phyloP scores from a whole-genome alignment of 2,797 vertebrate species.

The Novumbra hubbsi region DNA sequence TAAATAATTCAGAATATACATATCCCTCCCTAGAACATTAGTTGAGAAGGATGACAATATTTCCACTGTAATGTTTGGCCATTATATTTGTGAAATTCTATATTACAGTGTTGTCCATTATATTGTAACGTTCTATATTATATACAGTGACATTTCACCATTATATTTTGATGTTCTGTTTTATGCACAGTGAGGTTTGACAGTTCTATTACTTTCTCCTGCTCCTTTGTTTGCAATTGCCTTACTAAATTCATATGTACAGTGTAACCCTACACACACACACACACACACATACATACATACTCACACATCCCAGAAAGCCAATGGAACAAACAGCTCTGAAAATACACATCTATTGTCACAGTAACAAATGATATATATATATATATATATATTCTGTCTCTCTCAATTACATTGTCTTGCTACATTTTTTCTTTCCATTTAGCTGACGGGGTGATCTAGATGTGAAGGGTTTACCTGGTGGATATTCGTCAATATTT shows the following conservation, averaged over 20 bases:
- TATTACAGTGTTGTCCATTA: too few relatives aligned
- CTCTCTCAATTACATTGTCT: conserved; percentile 18
- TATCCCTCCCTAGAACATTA: too few relatives aligned
- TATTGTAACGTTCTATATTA: too few relatives aligned
- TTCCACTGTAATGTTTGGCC: too few relatives aligned
- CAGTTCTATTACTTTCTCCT: neutral
- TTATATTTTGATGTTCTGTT: too few relatives aligned
- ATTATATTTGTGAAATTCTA: too few relatives aligned
- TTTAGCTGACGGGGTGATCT: conserved; percentile 57
- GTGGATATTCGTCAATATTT: neutral
- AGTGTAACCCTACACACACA: neutral
- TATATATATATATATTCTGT: too few relatives aligned
- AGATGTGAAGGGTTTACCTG: conserved; percentile 33
- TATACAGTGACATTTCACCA: too few relatives aligned
- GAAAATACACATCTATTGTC: conserved; percentile 10
- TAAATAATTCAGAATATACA: too few relatives aligned
- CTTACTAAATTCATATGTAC: neutral
- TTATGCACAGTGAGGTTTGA: too few relatives aligned
- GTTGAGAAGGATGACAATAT: too few relatives aligned
- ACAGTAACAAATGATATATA: conserved; percentile 6
- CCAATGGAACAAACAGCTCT: neutral
- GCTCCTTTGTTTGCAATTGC: neutral
- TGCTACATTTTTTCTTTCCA: conserved; percentile 23
- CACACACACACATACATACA: neutral
- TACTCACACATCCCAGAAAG: neutral